Evolutionary conservation across 1,140 invertebrate species (phyloP).

Genomic region (Antheraea mylitta): DNA sequence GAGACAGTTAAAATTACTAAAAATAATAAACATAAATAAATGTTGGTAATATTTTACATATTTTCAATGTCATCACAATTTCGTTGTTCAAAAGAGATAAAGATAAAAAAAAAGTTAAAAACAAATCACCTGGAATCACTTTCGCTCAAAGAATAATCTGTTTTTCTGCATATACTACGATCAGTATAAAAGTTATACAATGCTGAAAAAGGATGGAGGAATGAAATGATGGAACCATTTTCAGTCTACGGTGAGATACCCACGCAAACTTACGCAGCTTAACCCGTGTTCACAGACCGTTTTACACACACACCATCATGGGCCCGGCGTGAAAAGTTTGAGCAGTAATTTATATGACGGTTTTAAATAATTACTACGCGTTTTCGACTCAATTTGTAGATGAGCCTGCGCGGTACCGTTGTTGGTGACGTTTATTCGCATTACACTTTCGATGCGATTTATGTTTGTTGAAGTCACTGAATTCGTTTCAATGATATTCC

Average conservation of each 20-base stretch:
- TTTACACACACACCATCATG: slow-evolving; percentile 40
- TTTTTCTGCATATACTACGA: slow-evolving; percentile 30
- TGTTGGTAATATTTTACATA: too few species aligned
- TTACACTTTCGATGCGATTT: neutral
- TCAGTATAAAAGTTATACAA: slow-evolving; percentile 55
- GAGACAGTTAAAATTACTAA: too few species aligned
- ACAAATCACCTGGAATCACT: neutral
- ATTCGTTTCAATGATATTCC: neutral
- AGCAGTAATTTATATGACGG: slow-evolving; percentile 78
- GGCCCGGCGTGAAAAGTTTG: slow-evolving; percentile 69
- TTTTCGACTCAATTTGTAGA: slow-evolving; percentile 78
- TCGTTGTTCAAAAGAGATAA: too few species aligned
- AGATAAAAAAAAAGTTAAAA: too few species aligned
- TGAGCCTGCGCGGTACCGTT: slow-evolving; percentile 50
- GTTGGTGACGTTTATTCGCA: slow-evolving; percentile 37
- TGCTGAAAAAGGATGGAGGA: slow-evolving; percentile 71
- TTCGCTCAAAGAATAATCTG: neutral
- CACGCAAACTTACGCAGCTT: slow-evolving; percentile 37
- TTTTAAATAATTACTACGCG: slow-evolving; percentile 77
- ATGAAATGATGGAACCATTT: slow-evolving; percentile 74
- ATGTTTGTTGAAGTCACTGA: neutral
- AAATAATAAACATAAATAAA: too few species aligned
- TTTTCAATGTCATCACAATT: too few species aligned
- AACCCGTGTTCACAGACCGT: slow-evolving; percentile 25
- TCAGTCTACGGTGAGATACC: slow-evolving; percentile 55